Conservation (phyloP, 2,113 vertebrate species). For the Cololabis saira region DNA sequence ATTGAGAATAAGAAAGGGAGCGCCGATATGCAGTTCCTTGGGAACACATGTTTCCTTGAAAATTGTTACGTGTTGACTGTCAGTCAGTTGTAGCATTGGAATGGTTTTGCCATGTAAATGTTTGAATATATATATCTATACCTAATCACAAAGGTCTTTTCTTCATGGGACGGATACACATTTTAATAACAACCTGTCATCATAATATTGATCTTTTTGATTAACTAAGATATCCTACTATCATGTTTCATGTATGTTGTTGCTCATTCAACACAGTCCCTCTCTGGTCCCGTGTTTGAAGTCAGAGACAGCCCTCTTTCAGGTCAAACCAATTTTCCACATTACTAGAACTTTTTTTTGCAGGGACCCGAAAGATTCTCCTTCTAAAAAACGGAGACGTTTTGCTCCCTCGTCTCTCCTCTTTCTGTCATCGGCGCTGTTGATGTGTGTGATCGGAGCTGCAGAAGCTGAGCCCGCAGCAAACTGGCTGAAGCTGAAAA, state of each 20-base stretch:
- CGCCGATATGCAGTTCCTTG: slow-evolving; percentile 47
- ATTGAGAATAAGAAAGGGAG: slow-evolving; percentile 19
- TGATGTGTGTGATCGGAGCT: too few species aligned
- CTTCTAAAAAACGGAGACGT: too few species aligned
- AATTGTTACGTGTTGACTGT: slow-evolving; percentile 19
- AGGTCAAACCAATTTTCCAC: not conserved
- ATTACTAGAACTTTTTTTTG: not conserved
- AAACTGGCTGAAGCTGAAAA: too few species aligned
- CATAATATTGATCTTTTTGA: not conserved
- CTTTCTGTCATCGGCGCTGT: too few species aligned
- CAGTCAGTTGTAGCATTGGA: slow-evolving; percentile 15
- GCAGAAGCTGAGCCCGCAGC: too few species aligned
- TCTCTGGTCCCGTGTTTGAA: too few species aligned
- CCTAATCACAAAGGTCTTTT: too few species aligned
- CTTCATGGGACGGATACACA: too few species aligned
- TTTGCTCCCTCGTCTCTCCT: too few species aligned
- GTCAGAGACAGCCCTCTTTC: not conserved
- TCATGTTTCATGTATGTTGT: not conserved
- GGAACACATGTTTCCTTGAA: slow-evolving; percentile 43
- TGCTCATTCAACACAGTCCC: not conserved
- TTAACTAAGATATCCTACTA: not conserved
- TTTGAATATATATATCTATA: too few species aligned
- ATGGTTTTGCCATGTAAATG: too few species aligned
- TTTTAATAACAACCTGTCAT: too few species aligned
- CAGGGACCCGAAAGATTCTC: not conserved